Base-by-base conservation (phyloP, 2,797 vertebrate genomes). In the Fringilla coelebs region DNA sequence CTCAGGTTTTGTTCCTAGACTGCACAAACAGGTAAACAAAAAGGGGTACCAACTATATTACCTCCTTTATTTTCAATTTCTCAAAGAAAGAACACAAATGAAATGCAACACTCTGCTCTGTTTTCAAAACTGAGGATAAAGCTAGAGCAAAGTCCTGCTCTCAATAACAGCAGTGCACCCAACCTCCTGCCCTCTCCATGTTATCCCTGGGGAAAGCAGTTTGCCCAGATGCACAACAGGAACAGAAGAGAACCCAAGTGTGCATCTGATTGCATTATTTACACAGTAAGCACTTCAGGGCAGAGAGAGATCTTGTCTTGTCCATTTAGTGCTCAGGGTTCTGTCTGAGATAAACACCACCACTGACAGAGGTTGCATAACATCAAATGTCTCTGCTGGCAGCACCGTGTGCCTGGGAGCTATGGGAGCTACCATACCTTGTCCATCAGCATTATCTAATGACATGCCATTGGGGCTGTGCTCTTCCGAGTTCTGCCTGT, bases 401-500 rank as follows among this genome's bases (percentile, higher is more conserved):
- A 86, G 86, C 66, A 73, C 29, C 3, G 29, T 5, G 1, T 94
- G 96, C 90, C 92, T 90, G 68, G 88, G 80, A 97, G 95, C 63
- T 89, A 70, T 89, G 68, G 88, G 75, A 97, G 95, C 63, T 88
- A 70, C 74, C 20, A 13, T 96, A 99, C 99, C 99, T 98, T 98
- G 98, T 94, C 96, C 97, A 46, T 99, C 99, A 28, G 97, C 92
- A 70, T 97, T 97, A 36, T 99, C 99, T 10, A 97, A 85, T 2
- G 97, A 91, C 68, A 98, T 76, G 63, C 98, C 98, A 26, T 99
- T 99, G 85, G 98, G 98, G 97, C 98, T 98, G 91, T 98, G 99
- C 87, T 98, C 97, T 29, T 99, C 98, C 0, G 97, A 98, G 96
- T 98, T 98, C 93, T 98, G 99, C 92, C 99, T 98, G 72, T 98